phyloP scores from a whole-genome alignment of 2,113 vertebrate species.

The Cavia aperea region DNA sequence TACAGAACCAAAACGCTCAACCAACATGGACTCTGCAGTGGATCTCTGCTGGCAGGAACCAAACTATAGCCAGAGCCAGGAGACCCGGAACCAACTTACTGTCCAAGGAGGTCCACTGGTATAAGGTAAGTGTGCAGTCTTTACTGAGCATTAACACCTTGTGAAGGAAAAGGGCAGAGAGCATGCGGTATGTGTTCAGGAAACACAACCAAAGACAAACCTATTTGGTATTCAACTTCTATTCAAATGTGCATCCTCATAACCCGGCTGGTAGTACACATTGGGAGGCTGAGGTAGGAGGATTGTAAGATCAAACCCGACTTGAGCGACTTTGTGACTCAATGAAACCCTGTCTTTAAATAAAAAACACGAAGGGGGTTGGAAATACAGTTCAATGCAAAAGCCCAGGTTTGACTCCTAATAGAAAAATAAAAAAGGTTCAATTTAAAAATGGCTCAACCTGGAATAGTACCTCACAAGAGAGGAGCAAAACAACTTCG shows the following conservation, averaged over 20 bases:
- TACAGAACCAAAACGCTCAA: not conserved
- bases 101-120: not conserved
- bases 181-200: not conserved
- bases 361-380: not conserved
- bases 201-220: constrained; percentile 8
- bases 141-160: not conserved
- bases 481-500: not conserved
- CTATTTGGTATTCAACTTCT: not conserved
- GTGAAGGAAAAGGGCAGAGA: not conserved
- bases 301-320: not conserved
- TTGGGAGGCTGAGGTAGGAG: not conserved
- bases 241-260: not conserved
- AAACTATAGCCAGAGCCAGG: not conserved
- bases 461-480: not conserved
- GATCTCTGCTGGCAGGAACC: not conserved
- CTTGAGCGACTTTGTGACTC: not conserved
- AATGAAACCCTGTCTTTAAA: not conserved
- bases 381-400: not conserved
- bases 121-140: not conserved
- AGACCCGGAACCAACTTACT: not conserved
- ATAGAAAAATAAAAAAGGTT: not conserved
- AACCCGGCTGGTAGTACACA: not conserved
- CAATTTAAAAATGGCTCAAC: not conserved
- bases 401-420: not conserved
- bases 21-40: not conserved